These are phyloP conservation scores for Nomada ferruginata DNA, from an alignment of 2,888 invertebrate species.

Conservation along the genomic window DNA sequence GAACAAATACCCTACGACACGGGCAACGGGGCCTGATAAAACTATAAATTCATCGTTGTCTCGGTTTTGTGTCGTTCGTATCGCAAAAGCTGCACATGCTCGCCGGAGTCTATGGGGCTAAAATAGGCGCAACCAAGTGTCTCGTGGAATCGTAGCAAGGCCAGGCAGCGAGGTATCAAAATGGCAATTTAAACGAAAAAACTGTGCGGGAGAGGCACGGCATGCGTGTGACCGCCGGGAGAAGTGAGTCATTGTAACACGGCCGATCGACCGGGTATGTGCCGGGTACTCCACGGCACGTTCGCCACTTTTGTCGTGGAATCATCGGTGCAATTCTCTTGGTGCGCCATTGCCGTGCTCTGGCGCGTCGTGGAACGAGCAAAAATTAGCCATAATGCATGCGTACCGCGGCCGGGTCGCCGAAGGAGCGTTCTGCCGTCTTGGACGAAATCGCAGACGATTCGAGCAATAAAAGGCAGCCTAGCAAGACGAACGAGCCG, in stretches of 20 bases:
- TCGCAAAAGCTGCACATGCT: too few species aligned
- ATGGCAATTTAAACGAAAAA: background rate
- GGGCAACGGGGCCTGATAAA: too few species aligned
- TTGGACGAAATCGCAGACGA: constrained; percentile 27
- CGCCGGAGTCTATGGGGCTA: too few species aligned
- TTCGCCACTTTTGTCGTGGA: constrained; percentile 65
- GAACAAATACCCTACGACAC: too few species aligned
- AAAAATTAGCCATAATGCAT: constrained; percentile 57
- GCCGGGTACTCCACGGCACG: constrained; percentile 66
- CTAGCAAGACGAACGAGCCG: constrained; percentile 25
- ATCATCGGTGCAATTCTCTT: constrained; percentile 64
- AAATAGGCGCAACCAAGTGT: too few species aligned
- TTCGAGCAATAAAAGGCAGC: constrained; percentile 24
- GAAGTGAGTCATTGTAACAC: constrained; percentile 52
- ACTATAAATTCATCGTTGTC: too few species aligned
- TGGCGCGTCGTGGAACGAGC: constrained; percentile 27
- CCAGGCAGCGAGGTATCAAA: background rate
- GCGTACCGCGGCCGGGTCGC: constrained; percentile 23
- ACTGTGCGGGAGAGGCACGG: constrained; percentile 1
- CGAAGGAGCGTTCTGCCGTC: constrained; percentile 11
- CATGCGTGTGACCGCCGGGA: constrained; percentile 16
- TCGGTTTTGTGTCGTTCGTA: too few species aligned
- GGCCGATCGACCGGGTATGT: constrained; percentile 64
- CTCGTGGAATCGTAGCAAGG: too few species aligned
- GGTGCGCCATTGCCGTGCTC: constrained; percentile 44